A percentile compares a stretch with the other conserved stretches of the same genome.
phyloP scores from a whole-genome alignment of 2,797 vertebrate genomes.

The Clarias laeviceps region DNA sequence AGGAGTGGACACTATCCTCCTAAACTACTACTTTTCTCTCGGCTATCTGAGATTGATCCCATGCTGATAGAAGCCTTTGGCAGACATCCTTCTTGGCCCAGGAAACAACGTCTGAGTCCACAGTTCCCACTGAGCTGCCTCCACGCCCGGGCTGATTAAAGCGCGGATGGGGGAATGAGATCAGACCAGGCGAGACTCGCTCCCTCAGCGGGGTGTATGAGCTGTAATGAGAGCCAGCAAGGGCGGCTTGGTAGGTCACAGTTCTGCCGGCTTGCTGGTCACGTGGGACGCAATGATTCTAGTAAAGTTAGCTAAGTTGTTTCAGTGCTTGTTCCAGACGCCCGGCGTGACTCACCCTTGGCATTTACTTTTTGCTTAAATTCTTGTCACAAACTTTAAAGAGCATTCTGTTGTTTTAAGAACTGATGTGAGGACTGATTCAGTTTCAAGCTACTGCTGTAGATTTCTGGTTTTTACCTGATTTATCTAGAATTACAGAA shows the following conservation, averaged over 20 bases:
- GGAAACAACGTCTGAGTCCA: constrained; percentile 52
- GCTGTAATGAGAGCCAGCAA: constrained; percentile 33
- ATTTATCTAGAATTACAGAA: too few relatives aligned
- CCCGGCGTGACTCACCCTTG: not conserved
- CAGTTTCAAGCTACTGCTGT: too few relatives aligned
- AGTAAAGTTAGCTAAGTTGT: not conserved
- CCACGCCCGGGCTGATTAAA: constrained; percentile 50
- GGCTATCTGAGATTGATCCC: constrained; percentile 16
- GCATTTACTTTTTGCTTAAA: constrained; percentile 14
- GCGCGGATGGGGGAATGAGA: constrained; percentile 56
- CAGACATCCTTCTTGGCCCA: constrained; percentile 57
- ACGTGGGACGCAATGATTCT: not conserved
- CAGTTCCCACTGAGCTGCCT: constrained; percentile 54
- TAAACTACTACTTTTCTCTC: constrained; percentile 12
- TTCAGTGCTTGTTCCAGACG: not conserved
- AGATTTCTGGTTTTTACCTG: too few relatives aligned
- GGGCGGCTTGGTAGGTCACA: constrained; percentile 12
- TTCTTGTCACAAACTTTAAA: not conserved
- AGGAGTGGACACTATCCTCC: not conserved
- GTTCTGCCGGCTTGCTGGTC: not conserved
- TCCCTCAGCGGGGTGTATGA: constrained; percentile 49
- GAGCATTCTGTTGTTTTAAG: not conserved
- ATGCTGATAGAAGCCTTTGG: constrained; percentile 63
- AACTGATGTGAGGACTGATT: too few relatives aligned
- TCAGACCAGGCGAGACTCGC: constrained; percentile 51